A percentile compares a stretch with the other conserved stretches of the same genome.
Conservation (phyloP, 1,140 invertebrate genomes). For the Ceratitis capitata region DNA sequence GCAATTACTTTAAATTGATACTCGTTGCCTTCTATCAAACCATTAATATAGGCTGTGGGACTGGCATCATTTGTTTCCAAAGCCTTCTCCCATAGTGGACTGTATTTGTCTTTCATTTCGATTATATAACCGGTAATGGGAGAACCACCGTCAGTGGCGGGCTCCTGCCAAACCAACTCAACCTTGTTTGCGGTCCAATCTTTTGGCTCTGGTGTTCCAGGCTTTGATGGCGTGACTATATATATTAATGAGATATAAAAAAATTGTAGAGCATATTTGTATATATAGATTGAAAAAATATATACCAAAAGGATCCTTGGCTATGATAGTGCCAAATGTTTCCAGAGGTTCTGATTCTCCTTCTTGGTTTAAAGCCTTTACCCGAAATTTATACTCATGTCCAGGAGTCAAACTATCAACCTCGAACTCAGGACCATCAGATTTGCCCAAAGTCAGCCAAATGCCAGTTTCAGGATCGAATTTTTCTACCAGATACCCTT, state of each 20-base stretch:
- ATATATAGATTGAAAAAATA: slow-evolving; percentile 42
- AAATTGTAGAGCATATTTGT: too few species aligned
- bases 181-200: slow-evolving; percentile 94
- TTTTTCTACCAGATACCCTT: slow-evolving; percentile 96
- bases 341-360: slow-evolving; percentile 97
- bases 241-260: neutral
- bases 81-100: slow-evolving; percentile 90
- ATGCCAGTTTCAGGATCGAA: slow-evolving; percentile 90
- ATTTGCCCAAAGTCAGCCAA: slow-evolving; percentile 89
- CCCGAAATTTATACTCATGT: slow-evolving; percentile 97
- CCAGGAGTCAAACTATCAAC: slow-evolving; percentile 89
- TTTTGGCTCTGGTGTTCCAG: slow-evolving; percentile 84
- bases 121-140: slow-evolving; percentile 95
- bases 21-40: slow-evolving; percentile 95
- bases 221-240: slow-evolving; percentile 78
- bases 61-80: slow-evolving; percentile 79
- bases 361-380: slow-evolving; percentile 96
- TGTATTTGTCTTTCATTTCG: slow-evolving; percentile 97
- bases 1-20: slow-evolving; percentile 99
- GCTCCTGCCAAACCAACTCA: slow-evolving; percentile 86
- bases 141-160: slow-evolving; percentile 86
- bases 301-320: slow-evolving; percentile 91
- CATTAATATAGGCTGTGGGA: slow-evolving; percentile 80
- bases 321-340: slow-evolving; percentile 88
- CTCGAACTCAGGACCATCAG: slow-evolving; percentile 83